Conservation (phyloP, 2,888 invertebrate species). For the Brenthis ino region DNA sequence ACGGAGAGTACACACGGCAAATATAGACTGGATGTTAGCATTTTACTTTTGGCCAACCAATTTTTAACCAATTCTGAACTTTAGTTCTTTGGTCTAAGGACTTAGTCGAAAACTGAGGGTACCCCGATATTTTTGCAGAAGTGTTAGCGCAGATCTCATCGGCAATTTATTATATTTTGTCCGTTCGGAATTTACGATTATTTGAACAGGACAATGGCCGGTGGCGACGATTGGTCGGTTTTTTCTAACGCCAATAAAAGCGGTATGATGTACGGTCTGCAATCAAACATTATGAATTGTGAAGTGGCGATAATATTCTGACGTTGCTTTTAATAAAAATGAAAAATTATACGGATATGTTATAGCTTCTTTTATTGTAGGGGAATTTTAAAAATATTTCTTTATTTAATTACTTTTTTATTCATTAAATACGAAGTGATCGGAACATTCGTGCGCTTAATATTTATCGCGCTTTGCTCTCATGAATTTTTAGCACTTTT, state of each 20-base stretch:
- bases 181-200: slow-evolving; percentile 80
- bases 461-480: too few species aligned
- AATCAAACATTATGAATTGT: slow-evolving; percentile 48
- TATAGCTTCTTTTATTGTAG: slow-evolving; percentile 28
- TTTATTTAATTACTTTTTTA: slow-evolving; percentile 20
- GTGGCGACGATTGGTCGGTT: slow-evolving; percentile 66
- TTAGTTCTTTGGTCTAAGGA: slow-evolving; percentile 43
- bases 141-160: slow-evolving; percentile 78
- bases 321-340: slow-evolving; percentile 41
- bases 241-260: slow-evolving; percentile 77
- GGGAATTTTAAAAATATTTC: slow-evolving; percentile 30
- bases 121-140: slow-evolving; percentile 52
- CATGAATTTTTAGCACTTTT: too few species aligned
- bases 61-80: slow-evolving; percentile 47
- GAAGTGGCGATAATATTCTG: slow-evolving; percentile 45
- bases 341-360: slow-evolving; percentile 36
- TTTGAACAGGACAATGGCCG: slow-evolving; percentile 75
- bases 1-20: slow-evolving; percentile 78
- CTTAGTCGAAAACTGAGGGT: slow-evolving; percentile 39
- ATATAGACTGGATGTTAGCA: slow-evolving; percentile 69
- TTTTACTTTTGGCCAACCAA: slow-evolving; percentile 44
- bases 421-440: slow-evolving; percentile 8
- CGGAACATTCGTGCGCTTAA: neutral
- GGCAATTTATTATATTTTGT: slow-evolving; percentile 83
- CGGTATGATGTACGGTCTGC: slow-evolving; percentile 44